Conservation (phyloP, 2,797 vertebrate genomes). For the Yasuhikotakia modesta region DNA sequence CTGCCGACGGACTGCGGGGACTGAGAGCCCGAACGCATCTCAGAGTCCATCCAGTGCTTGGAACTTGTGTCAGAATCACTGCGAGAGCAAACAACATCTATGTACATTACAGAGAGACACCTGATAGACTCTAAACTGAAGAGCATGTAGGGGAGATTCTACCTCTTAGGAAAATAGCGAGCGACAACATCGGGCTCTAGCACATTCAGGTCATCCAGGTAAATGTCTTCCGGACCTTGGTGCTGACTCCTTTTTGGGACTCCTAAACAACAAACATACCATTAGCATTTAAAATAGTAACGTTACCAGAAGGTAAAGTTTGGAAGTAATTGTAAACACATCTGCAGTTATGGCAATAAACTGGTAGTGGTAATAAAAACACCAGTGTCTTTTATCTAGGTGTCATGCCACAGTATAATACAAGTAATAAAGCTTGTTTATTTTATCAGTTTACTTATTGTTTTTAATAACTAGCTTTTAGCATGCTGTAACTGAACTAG, state of each 20-base stretch:
- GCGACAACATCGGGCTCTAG: conserved; percentile 95
- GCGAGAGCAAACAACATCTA: background rate
- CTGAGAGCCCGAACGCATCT: conserved; percentile 88
- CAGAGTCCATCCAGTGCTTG: conserved; percentile 90
- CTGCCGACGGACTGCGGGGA: conserved; percentile 95
- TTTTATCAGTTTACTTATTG: background rate
- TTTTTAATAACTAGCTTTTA: background rate
- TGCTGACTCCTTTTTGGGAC: conserved; percentile 95
- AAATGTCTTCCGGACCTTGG: conserved; percentile 96
- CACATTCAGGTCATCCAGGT: conserved; percentile 92
- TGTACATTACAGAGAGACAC: background rate
- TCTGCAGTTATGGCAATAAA: background rate
- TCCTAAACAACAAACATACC: conserved; percentile 72
- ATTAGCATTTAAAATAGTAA: conserved; percentile 12
- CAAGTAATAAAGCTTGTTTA: background rate
- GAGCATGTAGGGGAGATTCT: conserved; percentile 18
- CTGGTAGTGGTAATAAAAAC: background rate
- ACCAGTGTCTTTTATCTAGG: background rate
- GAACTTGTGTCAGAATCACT: conserved; percentile 88
- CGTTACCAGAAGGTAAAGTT: background rate
- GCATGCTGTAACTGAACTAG: background rate
- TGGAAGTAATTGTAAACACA: background rate
- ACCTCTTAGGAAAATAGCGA: conserved; percentile 97
- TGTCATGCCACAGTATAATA: background rate
- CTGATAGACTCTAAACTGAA: conserved; percentile 28